Evolutionary conservation across 2,888 invertebrate genomes (phyloP).

Genomic region (Gasteruption jaculator): DNA sequence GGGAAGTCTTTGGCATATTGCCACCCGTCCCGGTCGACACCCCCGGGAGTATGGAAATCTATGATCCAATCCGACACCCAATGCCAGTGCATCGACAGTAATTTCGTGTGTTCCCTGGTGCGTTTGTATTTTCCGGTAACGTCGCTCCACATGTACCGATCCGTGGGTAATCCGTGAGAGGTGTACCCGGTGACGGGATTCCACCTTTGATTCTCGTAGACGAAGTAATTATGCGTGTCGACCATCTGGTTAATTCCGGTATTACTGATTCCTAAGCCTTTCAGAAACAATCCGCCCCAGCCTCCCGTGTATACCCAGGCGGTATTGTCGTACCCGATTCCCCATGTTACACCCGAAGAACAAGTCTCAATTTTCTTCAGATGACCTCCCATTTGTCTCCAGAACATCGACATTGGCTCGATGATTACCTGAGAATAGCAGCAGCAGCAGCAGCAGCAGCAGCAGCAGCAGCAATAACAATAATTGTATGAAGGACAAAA

Average conservation of each 20-base stretch:
- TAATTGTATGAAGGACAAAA: not conserved
- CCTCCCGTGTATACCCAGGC: constrained; percentile 89
- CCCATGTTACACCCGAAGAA: constrained; percentile 82
- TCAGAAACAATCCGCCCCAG: constrained; percentile 80
- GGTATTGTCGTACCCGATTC: constrained; percentile 79
- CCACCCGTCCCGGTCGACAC: constrained; percentile 90
- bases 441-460: too few species aligned
- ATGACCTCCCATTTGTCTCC: constrained; percentile 86
- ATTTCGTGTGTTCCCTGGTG: constrained; percentile 79
- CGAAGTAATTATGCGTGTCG: constrained; percentile 81
- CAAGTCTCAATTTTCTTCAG: constrained; percentile 74
- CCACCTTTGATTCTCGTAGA: constrained; percentile 94
- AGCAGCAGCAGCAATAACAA: constrained; percentile 6
- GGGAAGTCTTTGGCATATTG: constrained; percentile 93
- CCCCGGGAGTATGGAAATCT: constrained; percentile 87
- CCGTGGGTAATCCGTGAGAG: constrained; percentile 79
- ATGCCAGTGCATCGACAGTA: constrained; percentile 83
- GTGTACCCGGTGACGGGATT: constrained; percentile 88
- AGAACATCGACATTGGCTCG: constrained; percentile 73
- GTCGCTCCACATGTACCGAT: constrained; percentile 90
- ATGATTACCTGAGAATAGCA: constrained; percentile 57
- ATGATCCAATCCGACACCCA: constrained; percentile 92
- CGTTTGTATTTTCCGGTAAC: constrained; percentile 77
- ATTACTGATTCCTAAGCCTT: constrained; percentile 60
- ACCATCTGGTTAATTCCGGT: constrained; percentile 70